Evolutionary conservation across 2,888 invertebrate genomes (phyloP).

Genomic region (Pemphredon lugubris): DNA sequence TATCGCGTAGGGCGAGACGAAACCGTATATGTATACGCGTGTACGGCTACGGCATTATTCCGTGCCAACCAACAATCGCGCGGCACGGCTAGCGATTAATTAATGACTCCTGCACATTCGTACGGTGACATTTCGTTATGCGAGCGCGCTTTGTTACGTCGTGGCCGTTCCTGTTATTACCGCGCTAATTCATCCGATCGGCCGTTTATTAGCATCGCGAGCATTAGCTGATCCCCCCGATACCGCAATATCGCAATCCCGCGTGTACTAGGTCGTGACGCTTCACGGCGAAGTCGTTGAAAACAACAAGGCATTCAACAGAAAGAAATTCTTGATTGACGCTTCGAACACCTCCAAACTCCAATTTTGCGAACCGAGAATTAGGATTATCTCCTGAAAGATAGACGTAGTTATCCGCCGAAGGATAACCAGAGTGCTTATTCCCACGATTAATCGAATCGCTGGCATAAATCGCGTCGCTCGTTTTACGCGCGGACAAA

Average conservation of each 20-base stretch:
- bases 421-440: neutral
- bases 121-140: constrained; percentile 60
- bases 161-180: constrained; percentile 51
- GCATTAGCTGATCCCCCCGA: no score
- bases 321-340: no score
- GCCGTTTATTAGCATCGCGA: constrained; percentile 56
- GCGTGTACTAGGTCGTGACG: no score
- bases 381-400: no score
- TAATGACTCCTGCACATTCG: constrained; percentile 52
- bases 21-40: no score
- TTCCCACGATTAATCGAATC: neutral
- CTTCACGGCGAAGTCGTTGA: no score
- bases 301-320: no score
- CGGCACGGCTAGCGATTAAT: constrained; percentile 49
- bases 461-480: constrained; percentile 1
- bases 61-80: constrained; percentile 21
- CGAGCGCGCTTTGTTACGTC: constrained; percentile 53
- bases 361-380: no score
- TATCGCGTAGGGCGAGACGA: constrained; percentile 40
- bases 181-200: constrained; percentile 62
- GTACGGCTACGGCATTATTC: constrained; percentile 47
- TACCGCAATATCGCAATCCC: neutral
- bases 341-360: no score
- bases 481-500: constrained; percentile 3
- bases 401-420: no score